phyloP scores from a whole-genome alignment of 2,888 invertebrate species.

The Apamea monoglypha region DNA sequence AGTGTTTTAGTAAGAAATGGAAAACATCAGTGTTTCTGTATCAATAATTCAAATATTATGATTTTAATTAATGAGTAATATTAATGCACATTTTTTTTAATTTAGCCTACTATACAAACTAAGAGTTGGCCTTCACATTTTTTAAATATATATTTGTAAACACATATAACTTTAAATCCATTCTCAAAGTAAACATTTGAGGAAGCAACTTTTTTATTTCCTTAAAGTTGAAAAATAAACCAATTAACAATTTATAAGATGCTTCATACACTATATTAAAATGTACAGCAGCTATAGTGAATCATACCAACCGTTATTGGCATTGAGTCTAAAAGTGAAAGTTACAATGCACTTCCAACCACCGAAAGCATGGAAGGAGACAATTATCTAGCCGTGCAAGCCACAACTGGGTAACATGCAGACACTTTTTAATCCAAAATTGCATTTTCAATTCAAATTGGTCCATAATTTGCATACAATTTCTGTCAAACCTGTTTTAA shows the following conservation, averaged over 20 bases:
- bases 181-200: not conserved
- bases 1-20: not conserved
- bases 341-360: constrained; percentile 82
- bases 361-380: constrained; percentile 80
- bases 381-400: constrained; percentile 75
- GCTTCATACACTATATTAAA: constrained; percentile 61
- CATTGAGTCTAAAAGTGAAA: constrained; percentile 89
- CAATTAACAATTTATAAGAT: constrained; percentile 32
- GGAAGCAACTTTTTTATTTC: not conserved
- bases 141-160: constrained; percentile 16
- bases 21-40: not conserved
- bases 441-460: constrained; percentile 38
- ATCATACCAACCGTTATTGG: constrained; percentile 86
- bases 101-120: constrained; percentile 2
- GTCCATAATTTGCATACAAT: constrained; percentile 26
- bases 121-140: constrained; percentile 20
- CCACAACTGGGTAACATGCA: constrained; percentile 53
- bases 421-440: constrained; percentile 49
- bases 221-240: constrained; percentile 14
- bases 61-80: not conserved
- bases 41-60: constrained; percentile 3
- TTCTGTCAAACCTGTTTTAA: constrained; percentile 23
- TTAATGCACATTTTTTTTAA: not conserved
- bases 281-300: constrained; percentile 77
- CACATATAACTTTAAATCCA: not conserved